Conservation (phyloP, 2,797 vertebrate genomes). For the Ceyx erithaca region DNA sequence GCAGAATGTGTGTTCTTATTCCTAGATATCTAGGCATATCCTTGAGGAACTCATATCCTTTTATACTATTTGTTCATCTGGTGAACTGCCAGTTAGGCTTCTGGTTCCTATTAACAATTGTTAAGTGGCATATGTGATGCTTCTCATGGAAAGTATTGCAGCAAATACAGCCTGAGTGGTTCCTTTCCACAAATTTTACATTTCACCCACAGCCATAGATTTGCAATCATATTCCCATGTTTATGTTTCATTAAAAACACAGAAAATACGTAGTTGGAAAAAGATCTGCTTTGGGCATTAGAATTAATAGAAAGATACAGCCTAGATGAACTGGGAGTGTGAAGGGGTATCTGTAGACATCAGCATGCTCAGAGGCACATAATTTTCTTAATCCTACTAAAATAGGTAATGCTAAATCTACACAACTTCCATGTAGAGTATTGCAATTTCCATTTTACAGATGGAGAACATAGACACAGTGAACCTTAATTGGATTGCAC, state of each 20-base stretch:
- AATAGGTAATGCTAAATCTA: background rate
- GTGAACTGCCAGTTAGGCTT: slow-evolving; percentile 23
- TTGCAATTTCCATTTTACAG: background rate
- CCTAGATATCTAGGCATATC: background rate
- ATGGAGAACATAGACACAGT: background rate
- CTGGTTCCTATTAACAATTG: slow-evolving; percentile 3
- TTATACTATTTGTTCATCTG: background rate
- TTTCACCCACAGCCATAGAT: background rate
- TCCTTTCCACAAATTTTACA: background rate
- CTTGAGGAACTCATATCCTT: background rate
- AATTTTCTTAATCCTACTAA: background rate
- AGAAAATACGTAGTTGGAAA: background rate
- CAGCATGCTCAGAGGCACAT: background rate
- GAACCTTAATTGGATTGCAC: background rate
- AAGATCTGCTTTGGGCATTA: background rate
- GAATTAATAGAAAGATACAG: background rate
- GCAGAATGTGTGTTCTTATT: background rate
- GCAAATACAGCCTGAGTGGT: background rate
- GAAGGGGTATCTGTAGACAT: background rate
- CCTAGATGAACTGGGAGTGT: background rate
- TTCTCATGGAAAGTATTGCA: background rate
- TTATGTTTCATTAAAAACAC: background rate
- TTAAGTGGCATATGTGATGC: background rate
- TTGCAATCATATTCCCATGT: background rate
- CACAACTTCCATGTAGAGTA: background rate